Percentiles rank a stretch among this genome's conserved stretches.
phyloP scores from a whole-genome alignment of 2,888 invertebrate species.

The Phyllotreta cruciferae region DNA sequence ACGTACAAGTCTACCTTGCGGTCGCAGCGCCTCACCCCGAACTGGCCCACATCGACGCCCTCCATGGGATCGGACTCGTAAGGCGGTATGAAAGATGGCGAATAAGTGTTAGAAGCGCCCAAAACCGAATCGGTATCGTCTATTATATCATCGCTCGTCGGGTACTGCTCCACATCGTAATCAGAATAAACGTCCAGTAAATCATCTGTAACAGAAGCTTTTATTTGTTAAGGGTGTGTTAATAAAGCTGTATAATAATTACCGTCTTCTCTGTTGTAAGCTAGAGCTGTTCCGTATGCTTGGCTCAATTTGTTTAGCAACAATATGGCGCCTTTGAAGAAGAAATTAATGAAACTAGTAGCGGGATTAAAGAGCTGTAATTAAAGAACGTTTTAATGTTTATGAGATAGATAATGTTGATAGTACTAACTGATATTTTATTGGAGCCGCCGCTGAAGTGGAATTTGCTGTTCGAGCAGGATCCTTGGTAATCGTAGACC shows the following conservation, averaged over 20 bases:
- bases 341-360: constrained; percentile 65
- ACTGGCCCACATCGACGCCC: constrained; percentile 57
- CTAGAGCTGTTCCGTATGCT: constrained; percentile 53
- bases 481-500: constrained; percentile 88
- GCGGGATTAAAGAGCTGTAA: constrained; percentile 65
- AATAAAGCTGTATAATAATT: constrained; percentile 26
- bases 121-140: constrained; percentile 53
- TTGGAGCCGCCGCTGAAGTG: constrained; percentile 66
- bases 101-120: constrained; percentile 57
- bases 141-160: constrained; percentile 48
- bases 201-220: constrained; percentile 32
- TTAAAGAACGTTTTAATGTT: constrained; percentile 4
- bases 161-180: constrained; percentile 44
- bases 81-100: constrained; percentile 56
- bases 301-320: constrained; percentile 64
- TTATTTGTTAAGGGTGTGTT: neutral
- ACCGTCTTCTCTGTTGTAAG: constrained; percentile 65
- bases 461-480: constrained; percentile 76
- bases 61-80: constrained; percentile 58
- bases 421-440: constrained; percentile 57
- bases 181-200: constrained; percentile 43
- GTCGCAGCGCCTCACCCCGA: constrained; percentile 81
- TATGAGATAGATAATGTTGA: neutral
- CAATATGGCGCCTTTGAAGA: constrained; percentile 62
- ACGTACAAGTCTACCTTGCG: constrained; percentile 87